A percentile compares a stretch with the other conserved stretches of the same genome.
phyloP scores from a whole-genome alignment of 2,113 vertebrate species.

The Scalopus aquaticus region DNA sequence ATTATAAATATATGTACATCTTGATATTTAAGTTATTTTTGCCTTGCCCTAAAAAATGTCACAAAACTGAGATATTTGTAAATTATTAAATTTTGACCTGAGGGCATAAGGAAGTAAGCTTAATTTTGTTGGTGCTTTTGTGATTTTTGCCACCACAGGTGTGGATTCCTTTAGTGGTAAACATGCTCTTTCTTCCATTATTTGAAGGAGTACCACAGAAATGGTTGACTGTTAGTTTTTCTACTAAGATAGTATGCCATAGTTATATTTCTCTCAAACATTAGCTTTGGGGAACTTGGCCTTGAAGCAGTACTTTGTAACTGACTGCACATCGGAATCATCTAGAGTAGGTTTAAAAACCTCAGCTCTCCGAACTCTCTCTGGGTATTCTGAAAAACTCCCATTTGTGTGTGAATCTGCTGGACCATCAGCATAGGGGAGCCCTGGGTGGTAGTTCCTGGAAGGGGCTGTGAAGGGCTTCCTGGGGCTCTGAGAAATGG shows the following conservation, averaged over 20 bases:
- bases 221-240: not conserved
- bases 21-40: not conserved
- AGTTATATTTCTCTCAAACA: not conserved
- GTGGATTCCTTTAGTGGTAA: not conserved
- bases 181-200: not conserved
- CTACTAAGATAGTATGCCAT: not conserved
- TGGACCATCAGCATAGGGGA: not conserved
- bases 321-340: not conserved
- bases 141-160: not conserved
- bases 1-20: not conserved
- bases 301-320: not conserved
- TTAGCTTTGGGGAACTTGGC: not conserved
- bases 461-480: not conserved
- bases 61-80: not conserved
- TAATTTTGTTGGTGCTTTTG: not conserved
- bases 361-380: not conserved
- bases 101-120: not conserved
- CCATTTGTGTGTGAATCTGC: accelerated
- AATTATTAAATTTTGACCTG: not conserved
- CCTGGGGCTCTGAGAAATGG: not conserved
- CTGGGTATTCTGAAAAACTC: not conserved
- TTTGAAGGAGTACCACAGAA: not conserved
- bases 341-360: not conserved
- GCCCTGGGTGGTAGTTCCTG: not conserved
- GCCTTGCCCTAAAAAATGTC: not conserved